Evolutionary conservation across 2,888 invertebrate genomes (phyloP).

Genomic region (Synergus japonicus): DNA sequence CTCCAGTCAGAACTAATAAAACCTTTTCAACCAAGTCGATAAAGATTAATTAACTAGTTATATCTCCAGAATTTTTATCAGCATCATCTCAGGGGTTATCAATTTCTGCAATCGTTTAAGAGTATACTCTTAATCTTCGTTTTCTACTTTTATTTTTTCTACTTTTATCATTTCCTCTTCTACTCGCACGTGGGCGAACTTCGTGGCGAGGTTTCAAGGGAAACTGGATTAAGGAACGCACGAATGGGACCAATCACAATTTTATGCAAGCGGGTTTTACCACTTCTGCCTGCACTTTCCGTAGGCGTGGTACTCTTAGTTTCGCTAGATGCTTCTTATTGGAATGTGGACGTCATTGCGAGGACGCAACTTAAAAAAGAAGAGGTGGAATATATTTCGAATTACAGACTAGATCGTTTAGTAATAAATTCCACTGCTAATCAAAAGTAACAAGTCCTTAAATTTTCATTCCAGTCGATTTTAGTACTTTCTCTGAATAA

Average conservation of each 20-base stretch:
- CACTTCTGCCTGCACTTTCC: slow-evolving; percentile 45
- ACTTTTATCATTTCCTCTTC: slow-evolving; percentile 44
- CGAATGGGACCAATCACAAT: slow-evolving; percentile 47
- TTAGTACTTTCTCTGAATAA: too few relatives aligned
- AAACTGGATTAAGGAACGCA: slow-evolving; percentile 62
- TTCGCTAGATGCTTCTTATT: slow-evolving; percentile 58
- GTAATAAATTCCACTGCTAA: slow-evolving; percentile 2
- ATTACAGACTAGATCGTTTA: background rate
- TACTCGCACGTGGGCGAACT: slow-evolving; percentile 61
- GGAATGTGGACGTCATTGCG: slow-evolving; percentile 63
- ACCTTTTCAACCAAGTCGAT: background rate
- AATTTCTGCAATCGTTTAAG: slow-evolving; percentile 27
- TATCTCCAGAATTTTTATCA: background rate
- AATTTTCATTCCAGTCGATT: too few relatives aligned
- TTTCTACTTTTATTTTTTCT: slow-evolving; percentile 44
- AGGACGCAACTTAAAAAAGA: slow-evolving; percentile 48
- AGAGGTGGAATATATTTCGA: slow-evolving; percentile 46
- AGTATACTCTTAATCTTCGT: slow-evolving; percentile 19
- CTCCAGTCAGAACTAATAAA: background rate
- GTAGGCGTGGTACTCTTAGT: slow-evolving; percentile 53
- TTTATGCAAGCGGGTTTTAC: slow-evolving; percentile 51
- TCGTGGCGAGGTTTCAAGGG: slow-evolving; percentile 62
- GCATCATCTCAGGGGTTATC: slow-evolving; percentile 22
- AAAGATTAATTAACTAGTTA: slow-evolving; percentile 27
- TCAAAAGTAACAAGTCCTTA: background rate